Conservation (phyloP, 2,113 vertebrate genomes). For the Struthidea cinerea region DNA sequence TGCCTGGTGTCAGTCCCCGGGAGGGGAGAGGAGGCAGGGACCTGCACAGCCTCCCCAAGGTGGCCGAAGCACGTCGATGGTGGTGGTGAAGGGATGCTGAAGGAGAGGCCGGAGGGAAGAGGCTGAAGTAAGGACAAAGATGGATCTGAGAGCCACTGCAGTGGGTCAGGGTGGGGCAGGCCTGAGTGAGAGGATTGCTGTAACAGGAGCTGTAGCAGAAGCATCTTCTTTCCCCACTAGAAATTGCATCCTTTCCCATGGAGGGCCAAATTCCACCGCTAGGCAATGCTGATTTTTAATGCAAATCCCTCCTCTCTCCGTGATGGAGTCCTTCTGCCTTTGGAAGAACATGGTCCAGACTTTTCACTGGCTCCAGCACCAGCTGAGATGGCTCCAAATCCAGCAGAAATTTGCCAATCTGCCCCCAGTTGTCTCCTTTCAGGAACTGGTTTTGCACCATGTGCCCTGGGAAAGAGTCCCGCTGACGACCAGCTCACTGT, state of each 20-base stretch:
- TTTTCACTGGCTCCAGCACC: background rate
- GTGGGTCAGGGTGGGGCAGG: background rate
- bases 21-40: background rate
- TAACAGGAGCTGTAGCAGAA: background rate
- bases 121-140: background rate
- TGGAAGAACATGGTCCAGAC: background rate
- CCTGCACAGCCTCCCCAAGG: background rate
- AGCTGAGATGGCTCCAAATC: background rate
- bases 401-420: background rate
- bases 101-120: background rate
- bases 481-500: background rate
- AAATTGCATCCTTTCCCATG: background rate
- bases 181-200: background rate
- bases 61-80: background rate
- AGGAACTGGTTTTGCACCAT: background rate
- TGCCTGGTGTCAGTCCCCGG: background rate
- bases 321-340: background rate
- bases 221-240: background rate
- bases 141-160: background rate
- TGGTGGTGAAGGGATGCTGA: background rate
- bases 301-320: background rate
- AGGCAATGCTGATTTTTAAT: background rate
- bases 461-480: accelerated
- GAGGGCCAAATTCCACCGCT: background rate
- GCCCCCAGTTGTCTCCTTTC: background rate